These are phyloP conservation scores for Mesembrinibis cayennensis DNA, from an alignment of 2,113 vertebrate genomes.

Conservation along the genomic window DNA sequence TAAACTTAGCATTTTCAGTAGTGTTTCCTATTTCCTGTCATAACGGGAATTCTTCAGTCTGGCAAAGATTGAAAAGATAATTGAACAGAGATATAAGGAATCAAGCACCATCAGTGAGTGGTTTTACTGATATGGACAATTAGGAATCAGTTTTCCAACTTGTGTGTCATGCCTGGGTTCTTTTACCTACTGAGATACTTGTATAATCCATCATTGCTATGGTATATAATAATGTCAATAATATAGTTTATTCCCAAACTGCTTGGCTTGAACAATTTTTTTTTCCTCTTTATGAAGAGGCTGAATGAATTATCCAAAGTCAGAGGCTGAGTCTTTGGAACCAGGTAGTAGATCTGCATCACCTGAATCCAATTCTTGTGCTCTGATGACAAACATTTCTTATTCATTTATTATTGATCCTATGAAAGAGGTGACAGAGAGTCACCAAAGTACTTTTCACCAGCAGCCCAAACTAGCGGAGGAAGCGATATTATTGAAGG, in stretches of 20 bases:
- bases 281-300: not conserved
- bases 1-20: not conserved
- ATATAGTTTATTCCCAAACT: not conserved
- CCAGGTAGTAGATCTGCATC: not conserved
- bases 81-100: not conserved
- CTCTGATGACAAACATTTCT: not conserved
- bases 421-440: not conserved
- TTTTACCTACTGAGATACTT: not conserved
- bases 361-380: not conserved
- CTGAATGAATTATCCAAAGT: not conserved
- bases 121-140: not conserved
- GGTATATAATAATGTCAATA: not conserved
- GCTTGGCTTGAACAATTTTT: not conserved
- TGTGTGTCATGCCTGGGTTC: not conserved
- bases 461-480: not conserved
- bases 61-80: not conserved
- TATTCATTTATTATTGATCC: not conserved
- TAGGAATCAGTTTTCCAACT: not conserved
- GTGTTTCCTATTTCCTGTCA: not conserved
- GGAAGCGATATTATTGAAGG: not conserved
- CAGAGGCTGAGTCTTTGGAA: not conserved
- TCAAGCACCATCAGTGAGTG: not conserved
- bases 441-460: not conserved
- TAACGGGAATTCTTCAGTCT: not conserved
- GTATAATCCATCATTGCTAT: not conserved